A percentile compares a stretch with the other conserved stretches of the same genome.
phyloP scores from a whole-genome alignment of 92 coral and sea anemone genomes.

The Epizoanthus ramosus region DNA sequence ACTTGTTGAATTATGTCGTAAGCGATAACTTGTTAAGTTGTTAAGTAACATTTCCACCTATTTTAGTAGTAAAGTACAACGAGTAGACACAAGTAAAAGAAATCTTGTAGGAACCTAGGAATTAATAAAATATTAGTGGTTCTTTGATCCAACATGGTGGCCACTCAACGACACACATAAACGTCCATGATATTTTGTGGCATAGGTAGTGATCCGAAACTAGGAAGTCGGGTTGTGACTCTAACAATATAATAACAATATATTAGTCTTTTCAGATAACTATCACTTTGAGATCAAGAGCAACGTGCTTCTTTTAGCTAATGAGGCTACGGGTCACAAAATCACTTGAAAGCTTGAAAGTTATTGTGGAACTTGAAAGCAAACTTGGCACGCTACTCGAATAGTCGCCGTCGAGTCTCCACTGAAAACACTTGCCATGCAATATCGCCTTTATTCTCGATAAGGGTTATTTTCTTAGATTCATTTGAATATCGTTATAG shows the following conservation, averaged over 20 bases:
- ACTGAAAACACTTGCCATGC: constrained; percentile 32
- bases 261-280: background rate
- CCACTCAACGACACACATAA: background rate
- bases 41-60: background rate
- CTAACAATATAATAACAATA: background rate
- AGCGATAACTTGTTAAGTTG: constrained; percentile 12
- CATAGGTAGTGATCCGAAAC: constrained; percentile 17
- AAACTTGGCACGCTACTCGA: background rate
- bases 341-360: background rate
- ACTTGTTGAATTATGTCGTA: no score
- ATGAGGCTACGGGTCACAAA: background rate
- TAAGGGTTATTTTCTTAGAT: background rate
- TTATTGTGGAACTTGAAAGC: background rate
- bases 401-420: constrained; percentile 8
- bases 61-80: background rate
- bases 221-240: constrained; percentile 14
- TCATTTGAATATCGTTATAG: background rate
- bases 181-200: constrained; percentile 6
- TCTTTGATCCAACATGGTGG: constrained; percentile 41
- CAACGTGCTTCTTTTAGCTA: background rate
- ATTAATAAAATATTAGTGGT: background rate
- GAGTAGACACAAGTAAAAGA: background rate
- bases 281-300: background rate
- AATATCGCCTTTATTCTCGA: constrained; percentile 10
- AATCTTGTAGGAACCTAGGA: background rate